A percentile compares a stretch with the other conserved stretches of the same genome.
Evolutionary conservation across 2,888 invertebrate genomes (phyloP).

Genomic region (Drosophila phalerata): DNA sequence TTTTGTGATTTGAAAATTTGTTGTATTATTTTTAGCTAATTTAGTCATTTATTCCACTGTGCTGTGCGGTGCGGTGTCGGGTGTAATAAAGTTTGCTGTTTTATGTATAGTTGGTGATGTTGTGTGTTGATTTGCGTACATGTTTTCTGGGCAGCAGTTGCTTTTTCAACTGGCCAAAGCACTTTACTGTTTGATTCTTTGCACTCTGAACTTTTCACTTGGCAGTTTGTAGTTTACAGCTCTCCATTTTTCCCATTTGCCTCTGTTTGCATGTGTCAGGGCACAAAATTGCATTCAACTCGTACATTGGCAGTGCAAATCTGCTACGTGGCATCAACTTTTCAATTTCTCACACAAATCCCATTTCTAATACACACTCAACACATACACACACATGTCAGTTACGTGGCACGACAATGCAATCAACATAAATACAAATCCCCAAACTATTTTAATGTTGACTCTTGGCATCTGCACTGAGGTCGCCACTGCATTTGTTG

Average conservation of each 20-base stretch:
- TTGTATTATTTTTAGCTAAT: not conserved
- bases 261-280: constrained; percentile 57
- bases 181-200: constrained; percentile 29
- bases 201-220: constrained; percentile 41
- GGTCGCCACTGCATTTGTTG: constrained; percentile 33
- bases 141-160: constrained; percentile 30
- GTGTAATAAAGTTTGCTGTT: constrained; percentile 51
- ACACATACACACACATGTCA: constrained; percentile 37
- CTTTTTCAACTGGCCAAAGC: constrained; percentile 22
- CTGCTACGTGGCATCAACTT: constrained; percentile 62
- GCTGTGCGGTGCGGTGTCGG: not conserved
- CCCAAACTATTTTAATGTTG: constrained; percentile 79
- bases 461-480: constrained; percentile 41
- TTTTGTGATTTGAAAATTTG: too few relatives aligned
- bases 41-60: not conserved
- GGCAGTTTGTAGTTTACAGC: constrained; percentile 49
- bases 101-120: constrained; percentile 38
- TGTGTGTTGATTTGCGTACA: constrained; percentile 45
- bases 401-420: constrained; percentile 69
- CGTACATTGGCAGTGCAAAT: constrained; percentile 43
- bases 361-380: constrained; percentile 48
- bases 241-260: constrained; percentile 6
- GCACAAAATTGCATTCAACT: constrained; percentile 69
- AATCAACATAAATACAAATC: constrained; percentile 82
- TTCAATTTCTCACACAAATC: constrained; percentile 71